Conservation (phyloP, 2,797 vertebrate species). For the Macroramphosus scolopax region DNA sequence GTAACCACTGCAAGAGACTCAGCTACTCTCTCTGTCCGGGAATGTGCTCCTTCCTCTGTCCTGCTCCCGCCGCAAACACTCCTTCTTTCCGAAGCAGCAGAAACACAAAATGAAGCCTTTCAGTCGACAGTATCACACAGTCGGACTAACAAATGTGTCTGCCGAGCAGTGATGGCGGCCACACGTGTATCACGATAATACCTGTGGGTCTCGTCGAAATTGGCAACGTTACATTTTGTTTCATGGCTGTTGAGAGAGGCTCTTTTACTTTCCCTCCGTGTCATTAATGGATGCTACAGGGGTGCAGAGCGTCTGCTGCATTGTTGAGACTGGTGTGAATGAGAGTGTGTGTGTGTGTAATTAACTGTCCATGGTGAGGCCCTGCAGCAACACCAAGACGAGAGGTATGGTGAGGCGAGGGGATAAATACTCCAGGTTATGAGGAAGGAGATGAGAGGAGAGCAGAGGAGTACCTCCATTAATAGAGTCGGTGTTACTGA, state of each 20-base stretch:
- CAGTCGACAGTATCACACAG: too few relatives aligned
- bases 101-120: too few relatives aligned
- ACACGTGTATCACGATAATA: slow-evolving; percentile 8
- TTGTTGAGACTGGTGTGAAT: slow-evolving; percentile 26
- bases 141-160: too few relatives aligned
- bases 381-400: slow-evolving; percentile 32
- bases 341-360: slow-evolving; percentile 31
- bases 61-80: slow-evolving; percentile 31
- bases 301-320: slow-evolving; percentile 16
- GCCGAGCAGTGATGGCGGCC: too few relatives aligned
- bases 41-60: slow-evolving; percentile 62
- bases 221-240: slow-evolving; percentile 26
- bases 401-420: slow-evolving; percentile 26
- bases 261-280: slow-evolving; percentile 54
- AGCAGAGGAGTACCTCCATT: slow-evolving; percentile 40
- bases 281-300: slow-evolving; percentile 52
- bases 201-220: slow-evolving; percentile 18
- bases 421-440: slow-evolving; percentile 26
- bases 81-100: too few relatives aligned
- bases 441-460: slow-evolving; percentile 4
- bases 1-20: slow-evolving; percentile 66
- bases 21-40: slow-evolving; percentile 56
- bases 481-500: slow-evolving; percentile 56
- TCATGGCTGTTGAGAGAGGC: slow-evolving; percentile 39
- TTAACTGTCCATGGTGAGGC: slow-evolving; percentile 27